Conservation (phyloP, 2,888 invertebrate genomes). For the Euplexia lucipara region DNA sequence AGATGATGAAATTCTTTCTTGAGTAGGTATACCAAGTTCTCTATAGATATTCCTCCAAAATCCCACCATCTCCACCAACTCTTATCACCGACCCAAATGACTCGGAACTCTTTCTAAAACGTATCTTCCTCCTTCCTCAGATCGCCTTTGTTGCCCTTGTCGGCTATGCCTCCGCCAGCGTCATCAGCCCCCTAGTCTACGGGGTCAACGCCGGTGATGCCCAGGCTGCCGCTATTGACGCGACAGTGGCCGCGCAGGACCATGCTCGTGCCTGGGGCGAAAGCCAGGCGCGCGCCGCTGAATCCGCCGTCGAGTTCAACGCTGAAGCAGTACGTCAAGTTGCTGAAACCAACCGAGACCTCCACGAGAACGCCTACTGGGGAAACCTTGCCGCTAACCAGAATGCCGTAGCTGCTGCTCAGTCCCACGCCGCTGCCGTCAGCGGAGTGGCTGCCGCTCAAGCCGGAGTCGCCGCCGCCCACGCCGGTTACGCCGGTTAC, state of each 20-base stretch:
- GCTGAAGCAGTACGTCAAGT: conserved; percentile 79
- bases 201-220: conserved; percentile 86
- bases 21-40: background rate
- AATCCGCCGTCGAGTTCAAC: conserved; percentile 83
- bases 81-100: background rate
- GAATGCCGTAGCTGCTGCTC: conserved; percentile 86
- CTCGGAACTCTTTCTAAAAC: background rate
- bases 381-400: conserved; percentile 83
- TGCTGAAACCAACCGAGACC: conserved; percentile 82
- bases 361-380: conserved; percentile 88
- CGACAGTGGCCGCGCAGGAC: conserved; percentile 83
- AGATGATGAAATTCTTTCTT: no score
- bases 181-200: conserved; percentile 78
- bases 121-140: conserved; percentile 67
- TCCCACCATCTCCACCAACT: background rate
- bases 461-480: conserved; percentile 35
- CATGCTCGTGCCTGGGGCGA: conserved; percentile 81
- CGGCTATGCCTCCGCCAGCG: conserved; percentile 88
- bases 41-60: background rate
- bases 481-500: conserved; percentile 50
- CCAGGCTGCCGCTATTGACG: conserved; percentile 87
- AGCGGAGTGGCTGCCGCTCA: conserved; percentile 75
- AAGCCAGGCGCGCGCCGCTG: conserved; percentile 81
- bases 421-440: conserved; percentile 84
- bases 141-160: conserved; percentile 87